Percentiles rank a stretch among this genome's conserved stretches.
Conservation (phyloP, 2,888 invertebrate genomes). For the Dryococelus australis region DNA sequence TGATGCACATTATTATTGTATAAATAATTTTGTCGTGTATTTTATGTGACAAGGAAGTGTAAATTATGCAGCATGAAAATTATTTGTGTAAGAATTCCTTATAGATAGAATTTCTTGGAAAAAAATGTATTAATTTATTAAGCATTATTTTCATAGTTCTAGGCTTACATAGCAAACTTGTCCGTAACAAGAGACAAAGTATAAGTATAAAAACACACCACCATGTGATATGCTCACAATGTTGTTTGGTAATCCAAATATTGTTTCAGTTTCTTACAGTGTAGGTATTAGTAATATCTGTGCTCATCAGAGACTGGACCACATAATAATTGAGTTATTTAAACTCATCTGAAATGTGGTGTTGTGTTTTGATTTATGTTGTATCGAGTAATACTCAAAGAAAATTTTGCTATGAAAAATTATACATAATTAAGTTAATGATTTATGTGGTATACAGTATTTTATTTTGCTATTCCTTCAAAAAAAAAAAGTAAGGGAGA, state of each 20-base stretch:
- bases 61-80: neutral
- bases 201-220: too few relatives aligned
- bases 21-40: constrained; percentile 20
- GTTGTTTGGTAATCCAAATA: too few relatives aligned
- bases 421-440: neutral
- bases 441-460: neutral
- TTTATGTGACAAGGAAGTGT: neutral
- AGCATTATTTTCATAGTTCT: neutral
- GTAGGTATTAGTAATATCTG: neutral
- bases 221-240: too few relatives aligned
- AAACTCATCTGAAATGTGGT: neutral
- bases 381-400: neutral
- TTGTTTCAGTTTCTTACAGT: neutral
- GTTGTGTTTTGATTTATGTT: neutral
- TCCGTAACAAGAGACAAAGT: too few relatives aligned
- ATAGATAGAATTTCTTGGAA: neutral
- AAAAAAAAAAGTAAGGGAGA: neutral
- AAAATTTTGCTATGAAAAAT: neutral
- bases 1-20: neutral
- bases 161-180: neutral
- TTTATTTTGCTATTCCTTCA: neutral
- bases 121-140: neutral
- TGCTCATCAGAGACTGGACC: neutral
- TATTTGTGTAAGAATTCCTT: neutral
- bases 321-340: neutral